phyloP scores from a whole-genome alignment of 2,888 invertebrate species.

The Meganola albula region DNA sequence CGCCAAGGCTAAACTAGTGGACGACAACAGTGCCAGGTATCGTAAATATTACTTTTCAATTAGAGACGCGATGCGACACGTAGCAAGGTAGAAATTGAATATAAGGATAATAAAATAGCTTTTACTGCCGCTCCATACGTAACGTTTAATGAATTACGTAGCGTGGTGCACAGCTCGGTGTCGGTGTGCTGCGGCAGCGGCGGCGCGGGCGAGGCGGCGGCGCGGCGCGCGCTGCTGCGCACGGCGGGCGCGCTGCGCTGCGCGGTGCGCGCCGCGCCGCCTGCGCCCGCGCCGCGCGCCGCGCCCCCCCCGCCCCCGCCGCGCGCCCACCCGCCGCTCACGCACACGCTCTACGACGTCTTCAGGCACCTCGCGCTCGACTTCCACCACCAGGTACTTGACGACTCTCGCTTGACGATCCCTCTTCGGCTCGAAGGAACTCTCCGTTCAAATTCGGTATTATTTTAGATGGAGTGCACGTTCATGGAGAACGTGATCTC shows the following conservation, averaged over 20 bases:
- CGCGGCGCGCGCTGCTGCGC: constrained; percentile 83
- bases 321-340: constrained; percentile 48
- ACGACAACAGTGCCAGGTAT: constrained; percentile 55
- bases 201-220: constrained; percentile 87
- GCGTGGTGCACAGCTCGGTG: constrained; percentile 38
- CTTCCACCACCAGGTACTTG: constrained; percentile 66
- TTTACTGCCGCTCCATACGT: too few species aligned
- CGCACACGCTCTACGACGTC: constrained; percentile 61
- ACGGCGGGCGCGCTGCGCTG: constrained; percentile 78
- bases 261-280: constrained; percentile 49
- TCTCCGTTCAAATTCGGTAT: too few species aligned
- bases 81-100: too few species aligned
- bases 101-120: too few species aligned
- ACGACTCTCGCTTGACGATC: too few species aligned
- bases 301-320: constrained; percentile 32
- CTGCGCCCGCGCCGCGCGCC: constrained; percentile 24
- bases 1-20: constrained; percentile 45
- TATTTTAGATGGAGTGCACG: constrained; percentile 80
- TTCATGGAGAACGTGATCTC: constrained; percentile 90
- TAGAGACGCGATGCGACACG: too few species aligned
- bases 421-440: too few species aligned
- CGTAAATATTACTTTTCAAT: too few species aligned
- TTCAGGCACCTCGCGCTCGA: constrained; percentile 72
- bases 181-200: constrained; percentile 78
- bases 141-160: too few species aligned